Evolutionary conservation across 2,797 vertebrate genomes (phyloP), one percentile per base, ranked within the genome.

Genomic region (Onychomys leucogaster): DNA sequence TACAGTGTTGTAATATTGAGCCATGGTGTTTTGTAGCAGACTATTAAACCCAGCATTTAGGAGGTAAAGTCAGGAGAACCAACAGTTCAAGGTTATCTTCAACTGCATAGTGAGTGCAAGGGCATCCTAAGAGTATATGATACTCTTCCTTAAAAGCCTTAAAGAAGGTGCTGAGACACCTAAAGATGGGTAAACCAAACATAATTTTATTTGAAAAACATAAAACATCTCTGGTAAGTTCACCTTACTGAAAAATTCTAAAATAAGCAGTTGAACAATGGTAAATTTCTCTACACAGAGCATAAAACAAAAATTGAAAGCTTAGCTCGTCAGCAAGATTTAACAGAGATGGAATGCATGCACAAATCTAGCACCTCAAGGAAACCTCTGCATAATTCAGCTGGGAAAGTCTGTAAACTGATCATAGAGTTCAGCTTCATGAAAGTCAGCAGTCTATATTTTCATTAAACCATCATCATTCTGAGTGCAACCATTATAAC

Each of bases 281-380:
- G 99, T 98, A 98, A 97, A 98, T 99, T 99, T 99, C 98, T 98
- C 98, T 96, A 97, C 95, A 98, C 90, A 96, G 97, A 98, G 95
- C 97, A 98, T 96, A 98, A 97, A 98, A 98, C 98, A 98, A 98
- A 69, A 98, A 98, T 97, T 98, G 98, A 99, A 98, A 99, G 98
- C 97, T 98, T 98, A 98, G 97, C 98, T 99, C 99, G 98, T 99
- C 99, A 99, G 98, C 98, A 99, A 99, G 99, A 98, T 98, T 99
- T 98, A 97, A 95, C 98, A 98, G 98, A 98, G 98, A 97, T 95
- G 98, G 98, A 98, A 99, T 99, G 98, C 98, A 98, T 98, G 98
- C 97, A 98, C 98, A 97, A 97, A 97, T 99, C 98, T 98, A 98
- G 96, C 97, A 98, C 96, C 97, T 85, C 97, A 98, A 97, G 92